These are phyloP conservation scores for Volucella zonaria DNA, from an alignment of 2,888 invertebrate species.

Conservation along the genomic window DNA sequence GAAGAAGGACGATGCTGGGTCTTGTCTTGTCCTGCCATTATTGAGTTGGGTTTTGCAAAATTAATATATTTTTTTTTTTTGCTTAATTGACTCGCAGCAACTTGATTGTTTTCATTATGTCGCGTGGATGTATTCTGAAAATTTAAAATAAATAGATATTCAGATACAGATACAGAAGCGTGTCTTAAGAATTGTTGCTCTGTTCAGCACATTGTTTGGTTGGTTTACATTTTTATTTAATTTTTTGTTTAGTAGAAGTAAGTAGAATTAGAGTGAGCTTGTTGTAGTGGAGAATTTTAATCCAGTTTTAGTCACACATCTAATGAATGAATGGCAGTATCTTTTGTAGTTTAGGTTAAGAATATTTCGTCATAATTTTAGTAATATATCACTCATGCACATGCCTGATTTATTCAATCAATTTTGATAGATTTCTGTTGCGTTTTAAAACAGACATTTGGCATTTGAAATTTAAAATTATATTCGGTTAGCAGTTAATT, in stretches of 20 bases:
- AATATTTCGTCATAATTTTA: constrained; percentile 12
- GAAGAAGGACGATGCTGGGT: constrained; percentile 28
- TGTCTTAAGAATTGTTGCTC: constrained; percentile 22
- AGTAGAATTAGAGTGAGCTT: constrained; percentile 51
- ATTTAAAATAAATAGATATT: constrained; percentile 64
- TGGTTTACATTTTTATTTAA: not conserved
- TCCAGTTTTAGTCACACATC: constrained; percentile 66
- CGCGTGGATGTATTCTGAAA: constrained; percentile 56
- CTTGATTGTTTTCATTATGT: constrained; percentile 10
- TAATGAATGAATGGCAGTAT: constrained; percentile 40
- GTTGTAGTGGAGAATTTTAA: constrained; percentile 22
- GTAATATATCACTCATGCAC: constrained; percentile 30
- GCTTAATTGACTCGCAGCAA: constrained; percentile 22
- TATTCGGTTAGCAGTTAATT: constrained; percentile 35
- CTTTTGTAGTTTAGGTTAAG: constrained; percentile 6
- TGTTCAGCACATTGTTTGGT: constrained; percentile 31
- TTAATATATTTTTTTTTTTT: constrained; percentile 3
- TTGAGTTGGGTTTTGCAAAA: not conserved
- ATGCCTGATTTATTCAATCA: constrained; percentile 7
- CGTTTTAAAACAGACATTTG: constrained; percentile 2
- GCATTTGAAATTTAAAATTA: constrained; percentile 4
- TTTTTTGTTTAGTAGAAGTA: constrained; percentile 44
- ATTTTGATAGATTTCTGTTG: not conserved
- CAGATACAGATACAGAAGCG: constrained; percentile 56
- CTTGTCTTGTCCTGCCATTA: constrained; percentile 48